Conservation (phyloP, 1,140 invertebrate genomes). For the Steinernema feltiae region DNA sequence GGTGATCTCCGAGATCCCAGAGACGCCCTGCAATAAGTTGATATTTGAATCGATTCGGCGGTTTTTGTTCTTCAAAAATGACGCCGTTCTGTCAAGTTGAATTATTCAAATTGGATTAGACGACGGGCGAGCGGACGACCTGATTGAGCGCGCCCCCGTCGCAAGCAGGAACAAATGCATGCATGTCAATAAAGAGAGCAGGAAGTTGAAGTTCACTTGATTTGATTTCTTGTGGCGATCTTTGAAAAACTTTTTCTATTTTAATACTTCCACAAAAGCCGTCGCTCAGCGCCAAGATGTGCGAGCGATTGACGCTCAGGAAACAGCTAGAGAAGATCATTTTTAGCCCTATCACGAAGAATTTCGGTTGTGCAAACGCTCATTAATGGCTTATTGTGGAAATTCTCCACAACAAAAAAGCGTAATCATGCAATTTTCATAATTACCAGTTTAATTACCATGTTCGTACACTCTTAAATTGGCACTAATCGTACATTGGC, state of each 20-base stretch:
- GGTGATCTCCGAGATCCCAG: constrained; percentile 56
- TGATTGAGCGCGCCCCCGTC: neutral
- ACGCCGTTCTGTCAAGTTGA: neutral
- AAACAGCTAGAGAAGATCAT: neutral
- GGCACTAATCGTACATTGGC: too few relatives aligned
- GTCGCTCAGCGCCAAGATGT: too few relatives aligned
- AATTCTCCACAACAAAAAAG: neutral
- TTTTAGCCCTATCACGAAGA: neutral
- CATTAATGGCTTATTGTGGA: neutral
- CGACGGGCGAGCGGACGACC: neutral
- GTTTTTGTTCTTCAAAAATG: constrained; percentile 16
- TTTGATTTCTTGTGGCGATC: neutral
- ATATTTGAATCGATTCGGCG: neutral
- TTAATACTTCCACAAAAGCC: too few relatives aligned
- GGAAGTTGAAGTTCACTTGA: neutral
- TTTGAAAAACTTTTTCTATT: too few relatives aligned
- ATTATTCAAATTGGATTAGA: constrained; percentile 7
- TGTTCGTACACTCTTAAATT: too few relatives aligned
- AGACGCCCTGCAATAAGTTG: constrained; percentile 48
- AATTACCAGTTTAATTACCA: too few relatives aligned
- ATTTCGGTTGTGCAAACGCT: neutral
- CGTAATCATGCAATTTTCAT: neutral
- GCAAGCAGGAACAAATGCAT: neutral
- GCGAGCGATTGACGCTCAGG: neutral
- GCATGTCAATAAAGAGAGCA: neutral